Base-by-base conservation (phyloP, 2,797 vertebrate species). In the Carduelis carduelis region DNA sequence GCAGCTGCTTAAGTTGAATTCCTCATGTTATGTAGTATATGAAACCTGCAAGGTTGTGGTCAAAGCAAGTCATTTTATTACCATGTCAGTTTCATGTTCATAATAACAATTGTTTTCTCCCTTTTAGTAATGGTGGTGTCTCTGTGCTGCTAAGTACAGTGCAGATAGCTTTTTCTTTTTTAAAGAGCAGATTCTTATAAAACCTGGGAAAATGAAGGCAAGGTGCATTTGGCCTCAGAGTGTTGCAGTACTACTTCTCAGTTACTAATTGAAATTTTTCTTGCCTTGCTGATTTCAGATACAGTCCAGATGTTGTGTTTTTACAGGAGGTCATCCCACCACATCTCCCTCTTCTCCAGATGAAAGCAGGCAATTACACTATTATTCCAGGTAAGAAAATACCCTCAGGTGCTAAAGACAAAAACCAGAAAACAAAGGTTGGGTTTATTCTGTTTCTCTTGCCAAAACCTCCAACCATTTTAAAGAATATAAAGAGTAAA, bases 271-370 rank as follows among this genome's bases (percentile, higher is more conserved):
- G 37, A 59, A 87, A 76, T 19, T 75, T 57, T 77, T 64, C n/a
- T 84, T 55, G 12, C 96, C 49, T 95, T 97, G 69, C 61, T 34
- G 21, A 87, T 87, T 93, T 91, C 90, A 99, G 99, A 95, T 99
- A 99, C 90, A 98, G 74, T 60, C 99, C 99, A 15, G 99, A 99
- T 57, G 98, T 99, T 39, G 98, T 99, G 68, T 99, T 99, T 96
- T 98, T 99, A 30, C 99, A 99, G 95, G 99, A 99, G 90, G 98
- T 99, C 41, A 98, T 99, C 84, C 98, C 98, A 23, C 97, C 98
- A 2, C 98, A 99, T 53, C 94, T 98, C 39, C 95, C 95, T 86
- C 98, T 99, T 92, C 95, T 99, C 39, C 98, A 98, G 97, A 99
- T 98, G 97, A 98, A 98, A 89, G 98, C 99, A 14, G 96, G 98